Evolutionary conservation across 1,140 invertebrate species (phyloP).

Genomic region (Sitophilus oryzae): DNA sequence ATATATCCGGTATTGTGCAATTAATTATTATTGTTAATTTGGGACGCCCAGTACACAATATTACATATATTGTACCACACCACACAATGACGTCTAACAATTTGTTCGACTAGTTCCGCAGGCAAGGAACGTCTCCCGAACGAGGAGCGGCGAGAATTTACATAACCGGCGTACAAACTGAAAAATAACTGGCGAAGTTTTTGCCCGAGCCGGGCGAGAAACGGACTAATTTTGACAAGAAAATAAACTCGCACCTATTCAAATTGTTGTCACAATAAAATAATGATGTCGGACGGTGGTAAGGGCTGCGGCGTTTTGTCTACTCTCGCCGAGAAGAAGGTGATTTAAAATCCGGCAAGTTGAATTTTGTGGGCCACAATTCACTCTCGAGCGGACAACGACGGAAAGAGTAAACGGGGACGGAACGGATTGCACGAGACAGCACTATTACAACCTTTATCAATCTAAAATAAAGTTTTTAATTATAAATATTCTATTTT

Average conservation of each 20-base stretch:
- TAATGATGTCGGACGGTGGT: slow-evolving; percentile 2
- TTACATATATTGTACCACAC: too few relatives aligned
- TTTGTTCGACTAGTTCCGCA: neutral
- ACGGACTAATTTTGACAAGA: slow-evolving; percentile 9
- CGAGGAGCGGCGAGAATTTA: neutral
- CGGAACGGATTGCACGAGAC: neutral
- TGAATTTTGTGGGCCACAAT: slow-evolving; percentile 1
- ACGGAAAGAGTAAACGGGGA: neutral
- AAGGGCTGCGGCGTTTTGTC: slow-evolving; percentile 3
- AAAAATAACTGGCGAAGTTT: neutral
- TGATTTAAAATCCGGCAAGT: slow-evolving; percentile 16
- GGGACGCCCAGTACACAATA: too few relatives aligned
- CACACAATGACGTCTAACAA: neutral
- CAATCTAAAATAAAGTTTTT: too few relatives aligned
- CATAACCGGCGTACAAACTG: neutral
- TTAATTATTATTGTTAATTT: too few relatives aligned
- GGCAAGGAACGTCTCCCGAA: neutral
- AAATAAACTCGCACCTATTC: slow-evolving; percentile 14
- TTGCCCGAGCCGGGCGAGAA: neutral
- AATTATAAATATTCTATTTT: too few relatives aligned
- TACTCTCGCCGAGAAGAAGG: neutral
- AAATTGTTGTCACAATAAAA: slow-evolving; percentile 12
- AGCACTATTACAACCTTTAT: too few relatives aligned
- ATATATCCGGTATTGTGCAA: too few relatives aligned
- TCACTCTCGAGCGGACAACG: neutral